Evolutionary conservation across 2,888 invertebrate species (phyloP).

Genomic region (Ectemnius lituratus): DNA sequence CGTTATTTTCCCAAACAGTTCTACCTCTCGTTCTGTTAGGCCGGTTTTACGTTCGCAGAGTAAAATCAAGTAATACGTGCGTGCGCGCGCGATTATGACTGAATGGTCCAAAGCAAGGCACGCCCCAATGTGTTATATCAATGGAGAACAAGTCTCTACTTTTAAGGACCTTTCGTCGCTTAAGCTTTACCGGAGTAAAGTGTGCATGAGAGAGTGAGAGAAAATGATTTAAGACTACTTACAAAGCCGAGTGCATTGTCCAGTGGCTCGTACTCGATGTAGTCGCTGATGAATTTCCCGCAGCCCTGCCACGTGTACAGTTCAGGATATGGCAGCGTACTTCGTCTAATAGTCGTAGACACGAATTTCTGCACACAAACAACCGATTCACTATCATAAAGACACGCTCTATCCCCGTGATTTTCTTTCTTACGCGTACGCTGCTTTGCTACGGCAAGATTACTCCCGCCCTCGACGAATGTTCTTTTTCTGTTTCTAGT

Average conservation of each 20-base stretch:
- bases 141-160: conserved; percentile 32
- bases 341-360: conserved; percentile 89
- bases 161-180: conserved; percentile 40
- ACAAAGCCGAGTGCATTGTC: conserved; percentile 84
- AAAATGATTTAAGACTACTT: conserved; percentile 77
- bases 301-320: conserved; percentile 86
- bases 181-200: conserved; percentile 31
- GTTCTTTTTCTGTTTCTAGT: not conserved
- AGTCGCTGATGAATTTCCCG: conserved; percentile 87
- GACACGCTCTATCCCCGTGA: conserved; percentile 35
- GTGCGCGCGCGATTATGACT: conserved; percentile 43
- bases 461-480: not conserved
- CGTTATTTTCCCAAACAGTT: conserved; percentile 46
- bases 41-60: conserved; percentile 38
- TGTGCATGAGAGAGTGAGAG: not conserved
- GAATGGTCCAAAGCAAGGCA: conserved; percentile 43
- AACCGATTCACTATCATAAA: conserved; percentile 25
- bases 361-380: conserved; percentile 87
- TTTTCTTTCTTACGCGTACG: conserved; percentile 20
- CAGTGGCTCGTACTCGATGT: conserved; percentile 86
- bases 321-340: conserved; percentile 85
- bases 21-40: conserved; percentile 53
- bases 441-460: conserved; percentile 29
- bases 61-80: conserved; percentile 24
- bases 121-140: conserved; percentile 39